Percentiles rank a stretch among this genome's conserved stretches.
Evolutionary conservation across 37 sponge, comb jelly and placozoan genomes (phyloP).

Genomic region (Chondrilla cf. caribensis): DNA sequence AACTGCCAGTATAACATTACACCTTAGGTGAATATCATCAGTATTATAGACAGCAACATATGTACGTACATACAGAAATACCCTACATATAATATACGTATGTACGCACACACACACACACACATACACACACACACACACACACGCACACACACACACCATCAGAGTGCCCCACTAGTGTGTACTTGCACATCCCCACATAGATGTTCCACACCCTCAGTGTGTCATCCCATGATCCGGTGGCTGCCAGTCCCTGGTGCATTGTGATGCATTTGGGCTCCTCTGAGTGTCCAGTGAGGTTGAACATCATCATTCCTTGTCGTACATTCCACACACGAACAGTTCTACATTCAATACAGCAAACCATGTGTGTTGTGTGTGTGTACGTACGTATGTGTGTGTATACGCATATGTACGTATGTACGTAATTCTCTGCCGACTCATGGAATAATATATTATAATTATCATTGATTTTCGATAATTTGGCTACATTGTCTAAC

Average conservation of each 20-base stretch:
- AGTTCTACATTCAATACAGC: neutral
- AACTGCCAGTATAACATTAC: too few species aligned
- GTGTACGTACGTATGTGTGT: too few species aligned
- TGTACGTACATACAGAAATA: neutral
- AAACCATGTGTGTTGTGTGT: too few species aligned
- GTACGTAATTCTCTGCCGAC: too few species aligned
- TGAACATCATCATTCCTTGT: slow-evolving; percentile 37
- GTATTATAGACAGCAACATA: slow-evolving; percentile 37
- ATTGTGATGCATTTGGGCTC: slow-evolving; percentile 43
- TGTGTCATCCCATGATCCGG: slow-evolving; percentile 78
- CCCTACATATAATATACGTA: neutral
- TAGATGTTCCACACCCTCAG: slow-evolving; percentile 68
- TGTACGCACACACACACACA: neutral
- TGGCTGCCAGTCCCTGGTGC: slow-evolving; percentile 32
- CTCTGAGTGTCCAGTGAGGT: slow-evolving; percentile 53
- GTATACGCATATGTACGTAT: too few species aligned
- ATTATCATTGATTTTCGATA: too few species aligned
- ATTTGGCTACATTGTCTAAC: too few species aligned
- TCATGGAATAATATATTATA: too few species aligned
- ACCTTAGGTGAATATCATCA: too few species aligned
- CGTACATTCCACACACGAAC: slow-evolving; percentile 53
- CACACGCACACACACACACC: slow-evolving; percentile 16
- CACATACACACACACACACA: neutral
- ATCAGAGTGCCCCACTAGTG: slow-evolving; percentile 45
- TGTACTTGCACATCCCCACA: slow-evolving; percentile 47